phyloP scores from a whole-genome alignment of 2,888 invertebrate genomes.

The Orthosia gracilis region DNA sequence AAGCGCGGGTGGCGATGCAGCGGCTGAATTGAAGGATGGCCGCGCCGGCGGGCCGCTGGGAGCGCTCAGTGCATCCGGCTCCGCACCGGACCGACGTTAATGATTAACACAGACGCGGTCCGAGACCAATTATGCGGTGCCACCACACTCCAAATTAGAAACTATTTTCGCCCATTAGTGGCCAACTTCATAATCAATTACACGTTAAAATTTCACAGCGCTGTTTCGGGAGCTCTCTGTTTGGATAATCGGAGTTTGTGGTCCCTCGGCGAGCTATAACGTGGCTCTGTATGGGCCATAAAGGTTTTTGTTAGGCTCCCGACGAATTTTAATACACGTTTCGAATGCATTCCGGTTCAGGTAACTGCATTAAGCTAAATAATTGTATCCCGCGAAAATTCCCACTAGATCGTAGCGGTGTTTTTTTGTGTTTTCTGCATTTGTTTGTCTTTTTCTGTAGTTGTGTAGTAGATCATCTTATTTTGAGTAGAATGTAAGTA shows the following conservation, averaged over 20 bases:
- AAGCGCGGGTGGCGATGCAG: slow-evolving; percentile 54
- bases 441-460: background rate
- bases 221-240: slow-evolving; percentile 88
- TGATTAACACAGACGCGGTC: slow-evolving; percentile 87
- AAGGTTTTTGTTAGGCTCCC: slow-evolving; percentile 87
- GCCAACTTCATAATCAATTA: slow-evolving; percentile 91
- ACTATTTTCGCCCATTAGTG: slow-evolving; percentile 90
- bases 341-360: slow-evolving; percentile 81
- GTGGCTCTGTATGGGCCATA: slow-evolving; percentile 81
- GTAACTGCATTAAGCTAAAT: slow-evolving; percentile 75
- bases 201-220: slow-evolving; percentile 89
- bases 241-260: slow-evolving; percentile 91
- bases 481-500: background rate
- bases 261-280: slow-evolving; percentile 89
- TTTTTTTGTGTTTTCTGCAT: background rate
- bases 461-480: background rate
- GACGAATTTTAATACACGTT: slow-evolving; percentile 86
- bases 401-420: slow-evolving; percentile 41
- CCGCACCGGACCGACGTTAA: slow-evolving; percentile 78
- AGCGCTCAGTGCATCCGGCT: slow-evolving; percentile 68
- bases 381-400: slow-evolving; percentile 71
- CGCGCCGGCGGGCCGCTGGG: slow-evolving; percentile 73
- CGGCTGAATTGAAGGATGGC: slow-evolving; percentile 78
- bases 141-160: slow-evolving; percentile 89
- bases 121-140: slow-evolving; percentile 87